Evolutionary conservation across 2,888 invertebrate genomes (phyloP), one percentile per base, ranked within the genome.

Genomic region (Drosophila seclusa): DNA sequence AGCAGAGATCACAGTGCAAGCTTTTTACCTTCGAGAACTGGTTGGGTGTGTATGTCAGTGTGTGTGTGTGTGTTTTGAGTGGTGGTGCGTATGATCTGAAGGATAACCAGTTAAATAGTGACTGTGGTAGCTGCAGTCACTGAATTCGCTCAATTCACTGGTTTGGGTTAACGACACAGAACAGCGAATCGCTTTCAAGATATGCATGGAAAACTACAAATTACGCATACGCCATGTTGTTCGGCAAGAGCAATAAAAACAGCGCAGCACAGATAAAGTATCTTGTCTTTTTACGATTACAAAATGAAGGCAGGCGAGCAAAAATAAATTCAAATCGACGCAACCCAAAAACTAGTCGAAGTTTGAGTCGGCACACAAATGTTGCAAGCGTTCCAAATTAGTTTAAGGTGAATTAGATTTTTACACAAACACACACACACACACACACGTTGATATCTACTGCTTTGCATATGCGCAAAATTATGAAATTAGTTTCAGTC

Each of bases 331-430:
- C 62, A 69, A 80, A 76, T 68, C 62, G 45, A 62, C 66, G 64
- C 76, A 63, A 58, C 60, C 49, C 57, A 52, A 76, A 76, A 57
- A 34, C 62, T 40, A 64, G 45, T 64, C 59, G 34, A 60, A 58
- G 78, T 52, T 63, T 55, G 21, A 70, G 70, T 54, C 64, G 50
- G 59, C 68, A 61, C 74, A 61, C 63, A 73, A 73, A 63, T 59
- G 62, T 76, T 78, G 78, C 75, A 78, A 73, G 73, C 68, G 55
- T 50, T 78, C 36, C 60, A 78, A 78, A 73, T 76, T 60, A 73
- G 76, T 78, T 73, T 84, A 88, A 88, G 89, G 83, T 78, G 87
- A 84, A 88, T 84, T 88, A 88, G 87, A 84, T 84, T 84, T 88
- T 76, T 59, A 86, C 75, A 77, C 71, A 83, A 64, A 72, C 68